phyloP scores from a whole-genome alignment of 2,888 invertebrate genomes.

The Meliscaeva auricollis region DNA sequence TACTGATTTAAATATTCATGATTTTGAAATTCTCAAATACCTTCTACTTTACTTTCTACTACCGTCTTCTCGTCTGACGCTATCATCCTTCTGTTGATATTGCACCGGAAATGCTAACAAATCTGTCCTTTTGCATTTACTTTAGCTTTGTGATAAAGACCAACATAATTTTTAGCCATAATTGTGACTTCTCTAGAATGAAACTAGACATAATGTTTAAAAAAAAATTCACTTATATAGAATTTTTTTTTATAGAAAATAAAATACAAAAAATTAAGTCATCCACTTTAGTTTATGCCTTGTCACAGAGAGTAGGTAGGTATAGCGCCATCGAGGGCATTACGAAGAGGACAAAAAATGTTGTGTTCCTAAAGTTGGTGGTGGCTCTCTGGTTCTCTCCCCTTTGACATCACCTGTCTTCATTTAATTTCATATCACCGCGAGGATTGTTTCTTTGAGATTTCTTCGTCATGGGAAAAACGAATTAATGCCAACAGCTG shows the following conservation, averaged over 20 bases:
- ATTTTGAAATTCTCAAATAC: too few species aligned
- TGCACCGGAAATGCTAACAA: constrained; percentile 33
- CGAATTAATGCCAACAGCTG: constrained; percentile 74
- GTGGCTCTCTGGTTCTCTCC: constrained; percentile 18
- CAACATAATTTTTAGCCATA: constrained; percentile 40
- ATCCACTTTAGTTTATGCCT: constrained; percentile 18
- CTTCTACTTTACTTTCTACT: too few species aligned
- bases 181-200: constrained; percentile 2
- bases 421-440: constrained; percentile 74
- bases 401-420: constrained; percentile 73
- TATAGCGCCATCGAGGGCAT: constrained; percentile 6
- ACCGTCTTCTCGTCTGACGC: too few species aligned
- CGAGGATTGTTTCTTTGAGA: constrained; percentile 68
- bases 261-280: constrained; percentile 40
- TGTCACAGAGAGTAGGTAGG: neutral
- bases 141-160: constrained; percentile 30
- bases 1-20: too few species aligned
- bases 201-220: constrained; percentile 13
- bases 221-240: constrained; percentile 2
- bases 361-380: constrained; percentile 3
- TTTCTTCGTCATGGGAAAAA: constrained; percentile 69
- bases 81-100: constrained; percentile 20
- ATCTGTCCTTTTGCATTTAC: constrained; percentile 54
- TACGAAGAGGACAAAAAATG: neutral
- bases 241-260: constrained; percentile 1